These are phyloP conservation scores for Lutraria lutraria DNA, from an alignment of 2,888 invertebrate genomes.

Conservation along the genomic window DNA sequence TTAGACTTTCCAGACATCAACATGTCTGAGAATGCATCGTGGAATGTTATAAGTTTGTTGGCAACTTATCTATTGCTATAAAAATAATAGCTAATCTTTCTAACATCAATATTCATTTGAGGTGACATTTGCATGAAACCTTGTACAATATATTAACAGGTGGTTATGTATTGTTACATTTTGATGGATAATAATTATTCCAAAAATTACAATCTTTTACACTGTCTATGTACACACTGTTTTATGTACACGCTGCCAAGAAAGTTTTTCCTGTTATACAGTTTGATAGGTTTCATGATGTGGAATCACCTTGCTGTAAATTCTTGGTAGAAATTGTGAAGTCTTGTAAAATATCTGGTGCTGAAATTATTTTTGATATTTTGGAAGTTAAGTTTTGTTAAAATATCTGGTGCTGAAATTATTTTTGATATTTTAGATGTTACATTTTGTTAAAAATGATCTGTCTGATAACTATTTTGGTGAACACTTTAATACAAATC, in stretches of 20 bases:
- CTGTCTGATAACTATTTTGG: too few relatives aligned
- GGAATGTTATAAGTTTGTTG: slow-evolving; percentile 28
- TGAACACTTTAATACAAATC: too few relatives aligned
- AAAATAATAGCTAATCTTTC: slow-evolving; percentile 21
- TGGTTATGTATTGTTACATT: not conserved
- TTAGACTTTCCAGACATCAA: not conserved
- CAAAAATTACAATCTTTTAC: not conserved
- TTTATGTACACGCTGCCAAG: not conserved
- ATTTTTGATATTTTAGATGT: too few relatives aligned
- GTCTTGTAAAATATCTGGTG: not conserved
- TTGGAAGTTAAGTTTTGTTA: too few relatives aligned
- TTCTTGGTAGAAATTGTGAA: not conserved
- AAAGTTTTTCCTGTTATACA: not conserved
- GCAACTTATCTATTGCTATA: slow-evolving; percentile 13
- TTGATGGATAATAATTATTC: not conserved
- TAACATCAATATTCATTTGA: slow-evolving; percentile 32
- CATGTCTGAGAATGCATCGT: slow-evolving; percentile 28
- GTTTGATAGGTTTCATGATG: not conserved
- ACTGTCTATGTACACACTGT: not conserved
- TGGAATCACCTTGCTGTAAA: not conserved
- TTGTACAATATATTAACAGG: slow-evolving; percentile 13
- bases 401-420: too few relatives aligned
- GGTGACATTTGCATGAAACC: slow-evolving; percentile 7
- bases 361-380: too few relatives aligned
- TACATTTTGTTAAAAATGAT: too few relatives aligned